Percentiles rank a stretch among this genome's conserved stretches.
Evolutionary conservation across 2,113 vertebrate species (phyloP).

Genomic region (Nicator chloris): DNA sequence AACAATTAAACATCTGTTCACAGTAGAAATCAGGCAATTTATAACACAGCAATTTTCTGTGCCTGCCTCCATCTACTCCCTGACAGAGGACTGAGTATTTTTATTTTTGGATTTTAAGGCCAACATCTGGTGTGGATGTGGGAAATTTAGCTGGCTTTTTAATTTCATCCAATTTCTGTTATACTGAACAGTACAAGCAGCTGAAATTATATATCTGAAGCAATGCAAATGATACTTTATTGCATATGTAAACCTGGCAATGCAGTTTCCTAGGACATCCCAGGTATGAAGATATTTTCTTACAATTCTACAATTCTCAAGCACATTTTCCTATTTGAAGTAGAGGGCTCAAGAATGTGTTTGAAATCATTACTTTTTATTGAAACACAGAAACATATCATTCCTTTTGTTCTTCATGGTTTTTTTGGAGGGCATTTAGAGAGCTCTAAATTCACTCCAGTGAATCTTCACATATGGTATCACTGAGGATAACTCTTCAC

Average conservation of each 20-base stretch:
- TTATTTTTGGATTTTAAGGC: background rate
- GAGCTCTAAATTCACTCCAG: background rate
- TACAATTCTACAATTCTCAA: background rate
- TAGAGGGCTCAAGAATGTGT: background rate
- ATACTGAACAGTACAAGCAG: background rate
- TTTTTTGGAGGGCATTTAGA: background rate
- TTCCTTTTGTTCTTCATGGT: background rate
- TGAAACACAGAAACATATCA: background rate
- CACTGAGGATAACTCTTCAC: background rate
- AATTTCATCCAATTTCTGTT: background rate
- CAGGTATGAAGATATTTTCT: background rate
- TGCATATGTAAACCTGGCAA: rapidly evolving
- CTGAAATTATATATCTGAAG: background rate
- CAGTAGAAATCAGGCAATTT: background rate
- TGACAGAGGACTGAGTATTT: background rate
- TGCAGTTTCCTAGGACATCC: background rate
- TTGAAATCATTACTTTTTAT: background rate
- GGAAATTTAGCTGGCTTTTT: background rate
- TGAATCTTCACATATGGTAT: background rate
- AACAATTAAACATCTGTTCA: background rate
- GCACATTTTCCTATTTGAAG: background rate
- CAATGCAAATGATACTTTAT: background rate
- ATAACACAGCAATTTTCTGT: background rate
- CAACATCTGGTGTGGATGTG: background rate
- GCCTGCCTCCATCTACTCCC: background rate